Percentiles rank a stretch among this genome's conserved stretches.
Conservation (phyloP, 2,888 invertebrate genomes). For the Fragum sueziense region DNA sequence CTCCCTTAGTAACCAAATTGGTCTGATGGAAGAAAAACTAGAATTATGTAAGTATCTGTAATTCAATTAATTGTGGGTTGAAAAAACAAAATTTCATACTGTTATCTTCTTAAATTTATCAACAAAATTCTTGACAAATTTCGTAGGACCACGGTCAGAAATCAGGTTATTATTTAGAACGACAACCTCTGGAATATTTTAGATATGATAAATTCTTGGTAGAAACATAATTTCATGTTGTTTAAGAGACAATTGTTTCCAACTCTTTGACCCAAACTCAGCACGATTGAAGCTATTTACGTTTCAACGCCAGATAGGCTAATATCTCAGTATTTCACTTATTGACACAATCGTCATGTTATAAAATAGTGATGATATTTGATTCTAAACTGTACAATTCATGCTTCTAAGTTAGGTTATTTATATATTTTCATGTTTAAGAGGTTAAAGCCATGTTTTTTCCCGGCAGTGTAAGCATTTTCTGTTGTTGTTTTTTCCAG, state of each 20-base stretch:
- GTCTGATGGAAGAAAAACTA: constrained; percentile 67
- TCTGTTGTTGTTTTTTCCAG: not conserved
- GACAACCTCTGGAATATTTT: constrained; percentile 24
- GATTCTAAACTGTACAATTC: not conserved
- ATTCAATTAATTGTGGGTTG: not conserved
- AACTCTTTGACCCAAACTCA: too few relatives aligned
- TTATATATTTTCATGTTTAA: not conserved
- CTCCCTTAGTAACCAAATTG: constrained; percentile 70
- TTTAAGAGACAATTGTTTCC: not conserved
- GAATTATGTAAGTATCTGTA: constrained; percentile 64
- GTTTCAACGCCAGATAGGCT: too few relatives aligned
- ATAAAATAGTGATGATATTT: too few relatives aligned
- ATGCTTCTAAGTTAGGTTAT: not conserved
- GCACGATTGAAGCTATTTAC: too few relatives aligned
- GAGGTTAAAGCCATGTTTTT: not conserved
- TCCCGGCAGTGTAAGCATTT: not conserved
- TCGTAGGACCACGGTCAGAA: not conserved
- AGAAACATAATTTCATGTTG: not conserved
- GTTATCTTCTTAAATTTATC: not conserved
- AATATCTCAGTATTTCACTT: too few relatives aligned
- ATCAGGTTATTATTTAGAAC: not conserved
- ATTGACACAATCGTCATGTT: too few relatives aligned
- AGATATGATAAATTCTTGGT: not conserved
- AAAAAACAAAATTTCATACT: not conserved
- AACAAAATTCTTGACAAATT: not conserved